Percentiles rank a stretch among this genome's conserved stretches.
Conservation (phyloP, 2,797 vertebrate species). For the Falco naumanni region DNA sequence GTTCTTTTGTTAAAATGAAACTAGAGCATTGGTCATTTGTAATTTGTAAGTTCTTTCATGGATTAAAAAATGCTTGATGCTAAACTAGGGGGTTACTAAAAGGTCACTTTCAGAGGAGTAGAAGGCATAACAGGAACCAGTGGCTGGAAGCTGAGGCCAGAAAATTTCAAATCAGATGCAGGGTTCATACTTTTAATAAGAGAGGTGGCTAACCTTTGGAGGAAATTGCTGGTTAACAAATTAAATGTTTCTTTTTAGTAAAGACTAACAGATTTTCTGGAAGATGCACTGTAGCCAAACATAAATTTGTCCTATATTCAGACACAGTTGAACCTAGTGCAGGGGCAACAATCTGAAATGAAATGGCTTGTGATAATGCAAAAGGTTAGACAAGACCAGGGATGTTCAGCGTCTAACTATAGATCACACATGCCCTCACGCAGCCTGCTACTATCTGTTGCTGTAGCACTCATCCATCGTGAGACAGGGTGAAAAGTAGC, state of each 20-base stretch:
- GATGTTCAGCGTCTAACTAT: background rate
- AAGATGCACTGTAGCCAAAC: background rate
- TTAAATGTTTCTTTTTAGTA: background rate
- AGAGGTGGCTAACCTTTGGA: background rate
- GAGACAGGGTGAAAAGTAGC: background rate
- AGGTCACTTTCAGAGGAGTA: constrained; percentile 11
- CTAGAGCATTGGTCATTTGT: background rate
- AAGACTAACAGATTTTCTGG: background rate
- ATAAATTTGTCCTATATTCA: background rate
- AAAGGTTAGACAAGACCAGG: background rate
- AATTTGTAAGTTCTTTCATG: background rate
- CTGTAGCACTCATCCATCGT: background rate
- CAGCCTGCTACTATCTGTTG: background rate
- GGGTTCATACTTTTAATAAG: constrained; percentile 26
- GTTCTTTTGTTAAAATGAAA: constrained; percentile 25
- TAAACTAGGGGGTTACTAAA: background rate
- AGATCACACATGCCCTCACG: background rate
- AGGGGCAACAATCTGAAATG: background rate
- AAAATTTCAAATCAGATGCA: constrained; percentile 26
- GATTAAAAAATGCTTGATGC: background rate
- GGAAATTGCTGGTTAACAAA: background rate
- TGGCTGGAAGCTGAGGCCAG: background rate
- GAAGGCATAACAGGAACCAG: background rate
- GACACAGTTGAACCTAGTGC: background rate
- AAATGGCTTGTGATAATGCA: background rate